These are phyloP conservation scores for Sesamia nonagrioides DNA, from an alignment of 1,140 invertebrate species.

Conservation along the genomic window DNA sequence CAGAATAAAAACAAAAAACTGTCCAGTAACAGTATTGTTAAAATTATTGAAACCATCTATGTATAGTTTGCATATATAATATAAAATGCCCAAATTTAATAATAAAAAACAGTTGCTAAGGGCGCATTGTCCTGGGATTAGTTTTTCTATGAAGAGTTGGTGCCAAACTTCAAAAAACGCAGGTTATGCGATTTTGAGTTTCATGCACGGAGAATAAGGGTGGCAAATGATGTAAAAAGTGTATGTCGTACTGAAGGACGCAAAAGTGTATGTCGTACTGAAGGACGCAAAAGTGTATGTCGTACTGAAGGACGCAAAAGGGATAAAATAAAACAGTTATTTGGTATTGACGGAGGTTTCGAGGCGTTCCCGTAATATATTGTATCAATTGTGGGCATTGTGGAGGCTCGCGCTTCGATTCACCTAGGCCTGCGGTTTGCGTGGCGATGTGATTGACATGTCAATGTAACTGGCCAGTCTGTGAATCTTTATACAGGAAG, in stretches of 20 bases:
- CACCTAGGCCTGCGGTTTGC: conserved; percentile 45
- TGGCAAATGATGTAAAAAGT: not conserved
- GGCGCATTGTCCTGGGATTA: conserved; percentile 56
- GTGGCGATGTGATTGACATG: too few species aligned
- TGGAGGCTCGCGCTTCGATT: too few species aligned
- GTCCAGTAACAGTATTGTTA: too few species aligned
- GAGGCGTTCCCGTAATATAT: too few species aligned
- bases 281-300: too few species aligned
- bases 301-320: conserved; percentile 20
- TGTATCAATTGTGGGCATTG: too few species aligned
- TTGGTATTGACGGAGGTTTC: too few species aligned
- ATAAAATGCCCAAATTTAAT: too few species aligned
- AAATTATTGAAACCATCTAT: conserved; percentile 7
- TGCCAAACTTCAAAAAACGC: not conserved
- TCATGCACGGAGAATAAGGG: not conserved
- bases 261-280: too few species aligned
- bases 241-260: not conserved
- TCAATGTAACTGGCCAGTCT: too few species aligned
- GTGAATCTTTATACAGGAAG: conserved; percentile 20
- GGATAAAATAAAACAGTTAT: conserved; percentile 44
- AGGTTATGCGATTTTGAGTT: not conserved
- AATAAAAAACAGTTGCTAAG: conserved; percentile 58
- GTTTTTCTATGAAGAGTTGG: conserved; percentile 17
- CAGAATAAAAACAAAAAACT: too few species aligned
- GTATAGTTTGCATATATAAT: conserved; percentile 53